phyloP scores from a whole-genome alignment of 2,113 vertebrate species.

The Nibea coibor region DNA sequence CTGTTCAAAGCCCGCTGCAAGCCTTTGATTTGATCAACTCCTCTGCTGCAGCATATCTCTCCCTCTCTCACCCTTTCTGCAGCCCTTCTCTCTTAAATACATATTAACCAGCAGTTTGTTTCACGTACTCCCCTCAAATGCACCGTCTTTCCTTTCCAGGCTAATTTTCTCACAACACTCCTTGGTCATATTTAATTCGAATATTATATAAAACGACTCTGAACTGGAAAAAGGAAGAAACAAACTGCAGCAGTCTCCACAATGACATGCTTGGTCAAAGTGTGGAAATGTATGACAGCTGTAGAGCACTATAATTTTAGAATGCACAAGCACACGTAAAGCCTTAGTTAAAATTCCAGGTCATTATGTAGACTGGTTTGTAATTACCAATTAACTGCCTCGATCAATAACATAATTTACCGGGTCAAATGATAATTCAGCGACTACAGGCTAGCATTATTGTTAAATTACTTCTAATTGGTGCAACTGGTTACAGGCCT shows the following conservation, averaged over 20 bases:
- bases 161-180: conserved; percentile 9
- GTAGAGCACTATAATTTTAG: background rate
- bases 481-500: conserved; percentile 5
- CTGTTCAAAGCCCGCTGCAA: conserved; percentile 57
- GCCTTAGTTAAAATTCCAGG: background rate
- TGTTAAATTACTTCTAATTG: conserved; percentile 34
- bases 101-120: conserved; percentile 8
- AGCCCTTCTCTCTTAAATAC: conserved; percentile 1
- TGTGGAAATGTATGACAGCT: background rate
- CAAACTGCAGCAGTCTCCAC: background rate
- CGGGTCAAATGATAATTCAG: background rate
- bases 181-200: background rate
- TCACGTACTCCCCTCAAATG: background rate
- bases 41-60: conserved; percentile 7
- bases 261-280: too few relatives aligned
- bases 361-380: conserved; percentile 10
- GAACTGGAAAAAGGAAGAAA: background rate
- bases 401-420: background rate
- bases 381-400: background rate
- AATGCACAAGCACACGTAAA: background rate
- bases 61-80: conserved; percentile 19
- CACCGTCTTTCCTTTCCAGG: conserved; percentile 3
- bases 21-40: conserved; percentile 58
- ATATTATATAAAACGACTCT: conserved; percentile 2
- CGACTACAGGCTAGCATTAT: conserved; percentile 3